Base-by-base conservation (phyloP, 2,888 invertebrate genomes). In the Caenorhabditis sp. region DNA sequence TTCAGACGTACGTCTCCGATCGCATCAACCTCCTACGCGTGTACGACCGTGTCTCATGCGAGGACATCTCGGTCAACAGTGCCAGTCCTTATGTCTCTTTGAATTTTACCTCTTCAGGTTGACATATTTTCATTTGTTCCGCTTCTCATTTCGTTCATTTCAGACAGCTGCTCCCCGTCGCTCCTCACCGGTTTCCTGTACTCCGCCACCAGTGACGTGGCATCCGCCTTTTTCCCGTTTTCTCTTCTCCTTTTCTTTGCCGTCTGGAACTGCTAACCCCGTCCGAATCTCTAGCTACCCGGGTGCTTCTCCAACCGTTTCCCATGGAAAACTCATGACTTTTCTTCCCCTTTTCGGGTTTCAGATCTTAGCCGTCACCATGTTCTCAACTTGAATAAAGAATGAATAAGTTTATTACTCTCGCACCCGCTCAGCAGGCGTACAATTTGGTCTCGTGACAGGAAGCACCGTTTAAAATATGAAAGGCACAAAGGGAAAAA, bases 131-230 rank as follows among this genome's bases (percentile, higher is more conserved):
- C 20, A 35, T 15, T n/a, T 43, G 35, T 20, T 35, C 22, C 3
- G 2, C 17, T 46, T 37, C 35, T 9, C 13, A 48, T 4, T 30
- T 8, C 9, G 13, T 22, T 41, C 17, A 2, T 50, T 66, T 27
- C 63, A 65, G 75, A 79, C 32, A 61, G 61, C 20, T 79, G 79
- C 48, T 62, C 61, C 20, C 70, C 79, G 17, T 79, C 78, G 8
- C 58, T 79, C 17, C 75, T 79, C 55, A 75, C 79, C 61, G 75
- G 79, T 35, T 79, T 79, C 20, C 52, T 79, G 15, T 79, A 75
- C 27, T 74, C 74, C 32, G 50, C 68, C 52, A 68, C 58, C 20
- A 52, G 58, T 41, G 58, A 52, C 13, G 59, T 32, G 27, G 22
- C 66, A 8, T 35, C 32, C 9, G 20, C 9, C 32, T 11, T 26